A percentile compares a stretch with the other conserved stretches of the same genome.
Evolutionary conservation across 2,113 vertebrate species (phyloP).

Genomic region (Cathartes aura): DNA sequence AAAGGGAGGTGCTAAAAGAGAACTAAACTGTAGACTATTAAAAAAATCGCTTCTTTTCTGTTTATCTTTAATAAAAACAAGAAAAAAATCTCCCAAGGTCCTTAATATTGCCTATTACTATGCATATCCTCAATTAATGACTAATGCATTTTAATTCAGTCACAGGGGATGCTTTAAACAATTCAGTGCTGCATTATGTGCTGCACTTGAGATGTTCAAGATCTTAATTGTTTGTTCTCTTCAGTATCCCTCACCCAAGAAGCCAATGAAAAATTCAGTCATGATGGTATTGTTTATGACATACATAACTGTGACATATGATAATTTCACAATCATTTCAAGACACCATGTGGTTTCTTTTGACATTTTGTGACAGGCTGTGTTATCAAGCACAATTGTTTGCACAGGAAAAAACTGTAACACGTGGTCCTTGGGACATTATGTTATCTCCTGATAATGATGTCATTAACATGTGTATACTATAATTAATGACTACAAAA

Average conservation of each 20-base stretch:
- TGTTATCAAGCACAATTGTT: slow-evolving; percentile 68
- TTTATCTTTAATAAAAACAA: background rate
- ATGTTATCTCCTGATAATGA: slow-evolving; percentile 68
- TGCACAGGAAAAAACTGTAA: slow-evolving; percentile 63
- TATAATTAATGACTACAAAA: slow-evolving; percentile 70
- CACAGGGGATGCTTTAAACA: background rate
- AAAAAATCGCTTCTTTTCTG: background rate
- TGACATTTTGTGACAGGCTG: slow-evolving; percentile 60
- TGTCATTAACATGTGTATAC: slow-evolving; percentile 71
- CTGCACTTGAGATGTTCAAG: slow-evolving; percentile 5
- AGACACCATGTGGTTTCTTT: slow-evolving; percentile 61
- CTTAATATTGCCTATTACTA: background rate
- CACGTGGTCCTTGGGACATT: slow-evolving; percentile 57
- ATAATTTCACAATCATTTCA: slow-evolving; percentile 65
- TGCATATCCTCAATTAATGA: background rate
- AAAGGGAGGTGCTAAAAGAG: background rate
- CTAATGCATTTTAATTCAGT: slow-evolving; percentile 10
- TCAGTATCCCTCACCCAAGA: background rate
- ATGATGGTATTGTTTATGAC: slow-evolving; percentile 54
- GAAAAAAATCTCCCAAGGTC: background rate
- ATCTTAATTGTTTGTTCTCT: slow-evolving; percentile 36
- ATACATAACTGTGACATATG: slow-evolving; percentile 41
- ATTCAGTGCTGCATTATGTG: background rate
- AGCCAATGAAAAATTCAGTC: slow-evolving; percentile 42
- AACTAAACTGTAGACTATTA: background rate